Conservation (phyloP, 2,797 vertebrate species). For the Epinephelus malabaricus region DNA sequence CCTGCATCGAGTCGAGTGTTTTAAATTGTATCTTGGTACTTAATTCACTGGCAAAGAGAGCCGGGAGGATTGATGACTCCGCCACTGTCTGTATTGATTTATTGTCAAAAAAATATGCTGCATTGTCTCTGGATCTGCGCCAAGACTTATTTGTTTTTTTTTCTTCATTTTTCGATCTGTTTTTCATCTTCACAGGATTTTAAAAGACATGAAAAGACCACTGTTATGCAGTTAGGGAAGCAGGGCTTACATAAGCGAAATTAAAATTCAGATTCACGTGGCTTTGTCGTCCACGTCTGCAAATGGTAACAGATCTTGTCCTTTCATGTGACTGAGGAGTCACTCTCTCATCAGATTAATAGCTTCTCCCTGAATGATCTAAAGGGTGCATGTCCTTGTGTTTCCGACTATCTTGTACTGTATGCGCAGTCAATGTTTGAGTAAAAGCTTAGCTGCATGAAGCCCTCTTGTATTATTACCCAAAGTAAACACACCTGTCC, state of each 20-base stretch:
- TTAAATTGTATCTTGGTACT: conserved; percentile 56
- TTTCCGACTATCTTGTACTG: conserved; percentile 52
- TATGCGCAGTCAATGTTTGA: conserved; percentile 74
- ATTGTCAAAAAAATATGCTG: conserved; percentile 55
- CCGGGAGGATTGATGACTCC: conserved; percentile 56
- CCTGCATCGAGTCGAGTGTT: conserved; percentile 38
- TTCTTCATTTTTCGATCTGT: conserved; percentile 33
- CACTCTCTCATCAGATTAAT: conserved; percentile 64
- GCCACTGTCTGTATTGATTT: conserved; percentile 70
- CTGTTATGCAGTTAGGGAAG: neutral
- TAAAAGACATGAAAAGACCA: conserved; percentile 9
- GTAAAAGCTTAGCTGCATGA: conserved; percentile 68
- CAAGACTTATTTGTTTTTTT: conserved; percentile 53
- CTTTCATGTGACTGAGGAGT: conserved; percentile 42
- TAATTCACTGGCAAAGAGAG: conserved; percentile 64
- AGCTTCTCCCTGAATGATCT: conserved; percentile 58
- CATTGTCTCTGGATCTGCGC: conserved; percentile 47
- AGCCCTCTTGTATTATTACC: conserved; percentile 65
- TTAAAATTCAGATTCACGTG: conserved; percentile 32
- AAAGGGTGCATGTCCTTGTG: conserved; percentile 60
- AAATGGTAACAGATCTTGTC: conserved; percentile 46
- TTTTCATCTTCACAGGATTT: conserved; percentile 35
- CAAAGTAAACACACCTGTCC: conserved; percentile 80
- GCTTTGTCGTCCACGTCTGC: conserved; percentile 8
- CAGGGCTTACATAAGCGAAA: conserved; percentile 7